Evolutionary conservation across 2,113 vertebrate genomes (phyloP).

Genomic region (Pelvicachromis taeniatus): DNA sequence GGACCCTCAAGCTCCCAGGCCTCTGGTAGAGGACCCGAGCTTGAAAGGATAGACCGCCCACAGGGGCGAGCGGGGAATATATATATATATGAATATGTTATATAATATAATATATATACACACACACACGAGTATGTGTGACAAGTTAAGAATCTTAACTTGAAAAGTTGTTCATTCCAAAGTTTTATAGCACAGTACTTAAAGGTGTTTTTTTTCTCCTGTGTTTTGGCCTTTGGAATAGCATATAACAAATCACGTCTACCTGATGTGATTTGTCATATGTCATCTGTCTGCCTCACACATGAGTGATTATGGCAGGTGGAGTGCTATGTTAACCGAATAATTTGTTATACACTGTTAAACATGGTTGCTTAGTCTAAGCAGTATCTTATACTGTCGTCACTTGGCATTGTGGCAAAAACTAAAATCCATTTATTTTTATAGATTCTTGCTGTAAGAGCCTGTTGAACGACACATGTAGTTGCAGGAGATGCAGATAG

Average conservation of each 20-base stretch:
- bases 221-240: background rate
- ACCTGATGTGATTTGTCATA: background rate
- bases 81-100: too few species aligned
- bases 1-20: too few species aligned
- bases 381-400: background rate
- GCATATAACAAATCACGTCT: background rate
- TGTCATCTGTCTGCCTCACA: background rate
- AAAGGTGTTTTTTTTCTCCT: fast-evolving
- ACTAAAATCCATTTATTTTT: background rate
- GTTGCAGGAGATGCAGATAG: too few species aligned
- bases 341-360: background rate
- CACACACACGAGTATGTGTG: too few species aligned
- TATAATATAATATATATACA: too few species aligned
- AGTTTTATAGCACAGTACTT: background rate
- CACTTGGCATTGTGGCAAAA: background rate
- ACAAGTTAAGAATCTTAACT: background rate
- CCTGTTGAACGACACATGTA: too few species aligned
- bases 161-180: background rate
- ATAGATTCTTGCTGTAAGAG: background rate
- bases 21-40: too few species aligned
- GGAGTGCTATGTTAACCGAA: background rate
- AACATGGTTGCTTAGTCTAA: background rate
- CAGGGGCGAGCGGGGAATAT: too few species aligned
- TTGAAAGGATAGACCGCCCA: too few species aligned
- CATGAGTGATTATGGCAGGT: background rate